Evolutionary conservation across 2,888 invertebrate genomes (phyloP), one percentile per base, ranked within the genome.

Genomic region (Pachydiplax longipennis): DNA sequence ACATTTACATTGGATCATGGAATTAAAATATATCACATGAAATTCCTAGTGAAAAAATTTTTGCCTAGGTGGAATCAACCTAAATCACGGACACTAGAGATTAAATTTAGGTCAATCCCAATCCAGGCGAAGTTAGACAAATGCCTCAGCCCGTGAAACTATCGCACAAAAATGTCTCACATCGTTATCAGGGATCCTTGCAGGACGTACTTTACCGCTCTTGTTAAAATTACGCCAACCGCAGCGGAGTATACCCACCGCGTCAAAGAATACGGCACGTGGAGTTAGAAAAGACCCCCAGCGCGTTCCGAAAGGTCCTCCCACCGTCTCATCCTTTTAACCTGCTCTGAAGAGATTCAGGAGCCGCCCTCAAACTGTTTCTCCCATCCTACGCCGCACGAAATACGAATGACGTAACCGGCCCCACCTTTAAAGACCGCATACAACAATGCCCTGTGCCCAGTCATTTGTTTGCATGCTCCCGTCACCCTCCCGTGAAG

Each of bases 391-490:
- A 83, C 83, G 83, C 58, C 83, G 4, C 83, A 83, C 83, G 35
- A 83, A 83, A 83, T 83, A 83, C 83, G 58, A 44, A 83, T 83
- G 83, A 83, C 83, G 83, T 58, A 83, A 83, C 35, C 83, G 58
- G 58, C 83, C 31, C 83, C 83, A 83, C 83, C 83, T 83, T 83
- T 83, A 83, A 83, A 83, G 83, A 83, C 58, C 83, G 58, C 35
- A 83, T 83, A 83, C 83, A 83, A 83, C 83, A 83, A 83, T 83
- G 58, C 83, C 83, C 83, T 61, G 83, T 83, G 83, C 83, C 83
- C 83, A 83, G 83, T 83, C 83, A 83, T 83, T 83, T 83, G 83
- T 83, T 83, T 83, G 83, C 83, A 58, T 58, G 83, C 83, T 83
- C 83, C 83, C 83, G 83, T 83, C 83, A 83, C 58, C 58, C 31